phyloP scores from a whole-genome alignment of 1,140 invertebrate genomes.

The Littorina saxatilis region DNA sequence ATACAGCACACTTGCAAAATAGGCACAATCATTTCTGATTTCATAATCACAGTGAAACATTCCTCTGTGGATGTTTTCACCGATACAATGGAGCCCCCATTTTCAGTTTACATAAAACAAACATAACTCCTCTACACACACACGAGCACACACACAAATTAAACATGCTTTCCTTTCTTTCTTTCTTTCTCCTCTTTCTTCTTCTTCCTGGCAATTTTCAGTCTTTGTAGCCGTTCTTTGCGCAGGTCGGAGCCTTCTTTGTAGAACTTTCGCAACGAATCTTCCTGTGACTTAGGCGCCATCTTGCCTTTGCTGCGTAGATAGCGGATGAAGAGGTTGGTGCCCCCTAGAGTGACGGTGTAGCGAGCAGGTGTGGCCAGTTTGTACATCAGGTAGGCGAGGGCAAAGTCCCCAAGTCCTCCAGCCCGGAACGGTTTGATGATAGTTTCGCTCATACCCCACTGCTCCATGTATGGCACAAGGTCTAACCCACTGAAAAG shows the following conservation, averaged over 20 bases:
- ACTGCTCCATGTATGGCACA: constrained; percentile 83
- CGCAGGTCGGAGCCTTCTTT: constrained; percentile 69
- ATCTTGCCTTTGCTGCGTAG: constrained; percentile 83
- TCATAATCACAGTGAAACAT: no score
- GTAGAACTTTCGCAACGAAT: constrained; percentile 64
- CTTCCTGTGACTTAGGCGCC: constrained; percentile 81
- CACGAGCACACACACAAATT: no score
- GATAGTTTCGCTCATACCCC: constrained; percentile 86
- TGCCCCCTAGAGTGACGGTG: constrained; percentile 90
- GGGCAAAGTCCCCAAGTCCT: constrained; percentile 88
- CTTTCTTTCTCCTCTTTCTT: constrained; percentile 9
- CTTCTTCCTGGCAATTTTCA: constrained; percentile 10
- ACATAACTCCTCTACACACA: no score
- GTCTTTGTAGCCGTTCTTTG: constrained; percentile 8
- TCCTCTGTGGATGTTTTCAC: no score
- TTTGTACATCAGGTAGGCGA: constrained; percentile 94
- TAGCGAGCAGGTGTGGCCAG: constrained; percentile 92
- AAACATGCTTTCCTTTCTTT: background rate
- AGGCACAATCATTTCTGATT: no score
- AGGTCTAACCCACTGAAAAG: constrained; percentile 90
- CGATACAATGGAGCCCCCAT: no score
- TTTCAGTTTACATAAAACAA: no score
- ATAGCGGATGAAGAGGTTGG: constrained; percentile 84
- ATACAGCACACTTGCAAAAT: no score
- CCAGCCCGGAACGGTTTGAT: constrained; percentile 84